A percentile compares a stretch with the other conserved stretches of the same genome.
Evolutionary conservation across 2,113 vertebrate species (phyloP).

Genomic region (Typhlomys cinereus): DNA sequence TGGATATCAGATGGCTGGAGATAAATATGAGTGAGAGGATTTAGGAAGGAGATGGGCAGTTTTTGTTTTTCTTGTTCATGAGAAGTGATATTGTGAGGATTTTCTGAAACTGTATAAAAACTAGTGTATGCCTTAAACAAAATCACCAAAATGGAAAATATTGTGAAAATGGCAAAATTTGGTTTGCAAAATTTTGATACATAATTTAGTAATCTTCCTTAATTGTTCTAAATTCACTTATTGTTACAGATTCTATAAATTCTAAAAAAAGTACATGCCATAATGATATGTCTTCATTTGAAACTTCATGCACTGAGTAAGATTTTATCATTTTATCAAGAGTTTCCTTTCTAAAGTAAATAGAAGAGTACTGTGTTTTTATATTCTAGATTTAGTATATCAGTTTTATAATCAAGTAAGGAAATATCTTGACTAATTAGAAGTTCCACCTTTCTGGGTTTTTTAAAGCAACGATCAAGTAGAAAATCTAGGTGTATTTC

Average conservation of each 20-base stretch:
- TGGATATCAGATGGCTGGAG: not conserved
- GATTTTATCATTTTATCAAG: not conserved
- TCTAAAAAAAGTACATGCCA: not conserved
- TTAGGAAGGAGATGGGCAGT: not conserved
- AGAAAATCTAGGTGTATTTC: slow-evolving; percentile 39
- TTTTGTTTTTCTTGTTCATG: not conserved
- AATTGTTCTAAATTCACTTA: not conserved
- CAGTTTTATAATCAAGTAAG: not conserved
- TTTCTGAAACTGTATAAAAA: not conserved
- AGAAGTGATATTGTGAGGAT: not conserved
- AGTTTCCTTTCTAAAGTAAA: slow-evolving; percentile 26
- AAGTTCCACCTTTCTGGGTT: not conserved
- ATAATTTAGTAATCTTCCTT: not conserved
- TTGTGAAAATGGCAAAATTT: not conserved
- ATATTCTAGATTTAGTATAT: not conserved
- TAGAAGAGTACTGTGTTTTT: not conserved
- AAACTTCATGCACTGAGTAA: not conserved
- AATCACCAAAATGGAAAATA: not conserved
- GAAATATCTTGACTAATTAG: not conserved
- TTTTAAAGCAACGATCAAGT: slow-evolving; percentile 6
- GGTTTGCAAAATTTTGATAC: not conserved
- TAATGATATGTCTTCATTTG: not conserved
- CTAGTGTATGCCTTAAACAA: not conserved
- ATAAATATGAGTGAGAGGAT: not conserved
- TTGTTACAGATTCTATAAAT: not conserved